Evolutionary conservation across 2,797 vertebrate genomes (phyloP), one percentile per base, ranked within the genome.

Genomic region (Cuniculus paca): DNA sequence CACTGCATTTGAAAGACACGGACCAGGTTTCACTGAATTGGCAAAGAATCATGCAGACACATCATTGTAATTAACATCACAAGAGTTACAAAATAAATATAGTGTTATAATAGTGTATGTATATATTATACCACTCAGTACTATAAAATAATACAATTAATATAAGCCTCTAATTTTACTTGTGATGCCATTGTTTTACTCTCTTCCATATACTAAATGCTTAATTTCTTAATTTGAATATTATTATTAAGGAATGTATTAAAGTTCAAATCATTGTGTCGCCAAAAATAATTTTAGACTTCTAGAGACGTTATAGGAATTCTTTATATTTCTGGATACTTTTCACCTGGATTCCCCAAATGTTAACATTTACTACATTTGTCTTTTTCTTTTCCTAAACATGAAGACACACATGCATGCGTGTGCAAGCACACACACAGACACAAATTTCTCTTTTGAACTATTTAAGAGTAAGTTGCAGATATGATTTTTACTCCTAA

Each of bases 211-310:
- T 19, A 36, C 22, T 42, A 42, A 93, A 90, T 68, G 28, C 42
- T 91, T 87, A 52, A 60, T 91, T 94, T 94, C 70, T 96, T 80
- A 56, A 90, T 90, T 58, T 83, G 74, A 84, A 68, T 72, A 70
- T 42, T n/a, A 82, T 72, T 91, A 83, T 52, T 91, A 87, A 85
- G 28, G 20, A 90, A 68, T 52, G 20, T 63, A 83, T 79, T 70
- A 78, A 90, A 74, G 65, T 92, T 97, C 42, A 96, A 79, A 86
- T 58, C 13, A 70, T 50, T 34, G 92, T 61, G 26, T 89, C 90
- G 95, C 45, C 75, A 92, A 94, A 90, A 1, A 58, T 36, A 61
- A 95, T 61, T 95, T 84, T 31, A 92, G 90, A 45, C 22, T 92
- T 95, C 10, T 20, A 94, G 56, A 95, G 91, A 34, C 58, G 74